Base-by-base conservation (phyloP, 2,113 vertebrate genomes). In the Paratilapia polleni region DNA sequence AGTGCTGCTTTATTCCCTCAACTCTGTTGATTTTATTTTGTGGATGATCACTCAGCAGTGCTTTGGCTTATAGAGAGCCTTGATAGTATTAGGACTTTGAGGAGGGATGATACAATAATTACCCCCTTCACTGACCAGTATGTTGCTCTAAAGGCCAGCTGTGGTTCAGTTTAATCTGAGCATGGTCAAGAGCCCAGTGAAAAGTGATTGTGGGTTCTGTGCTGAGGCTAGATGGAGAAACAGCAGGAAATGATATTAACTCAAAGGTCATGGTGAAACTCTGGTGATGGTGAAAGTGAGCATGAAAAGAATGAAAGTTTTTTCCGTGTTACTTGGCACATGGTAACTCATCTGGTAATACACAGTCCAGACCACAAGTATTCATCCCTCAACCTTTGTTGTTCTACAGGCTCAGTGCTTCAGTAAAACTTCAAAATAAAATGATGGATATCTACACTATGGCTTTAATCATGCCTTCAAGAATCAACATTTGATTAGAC, bases 171-270 rank as follows among this genome's bases (percentile, higher is more conserved):
- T 64, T 43, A 36, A 78, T 66, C 58, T 56, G 38, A 73, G 36
- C 17, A 10, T 56, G 49, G 19, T 57, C 11, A 19, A 60, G 38
- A 24, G 38, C 15, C 54, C 52, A 75, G 52, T 41, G 31, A 34
- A 58, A 61, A 56, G 24, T 34, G 43, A 60, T 24, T 47, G 43
- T 9, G 5, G 43, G 47, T 1, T 87, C 60, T 57, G 26, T 41
- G 20, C 36, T 13, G 58, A 36, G 15, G 17, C 34, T 77, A 34
- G 26, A 66, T 63, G 68, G 28, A 64, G 52, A 60, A 20, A 58
- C 43, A 66, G 66, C 68, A 63, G 70, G 59, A 78, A 81, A 15
- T 38, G 12, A 74, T 56, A 77, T 73, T 57, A 81, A 52, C 61
- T 63, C 11, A 26, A 88, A 88, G 80, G 77, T 64, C 76, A 49